These are phyloP conservation scores for Numenius phaeopus DNA, from an alignment of 2,797 vertebrate species.

Conservation along the genomic window DNA sequence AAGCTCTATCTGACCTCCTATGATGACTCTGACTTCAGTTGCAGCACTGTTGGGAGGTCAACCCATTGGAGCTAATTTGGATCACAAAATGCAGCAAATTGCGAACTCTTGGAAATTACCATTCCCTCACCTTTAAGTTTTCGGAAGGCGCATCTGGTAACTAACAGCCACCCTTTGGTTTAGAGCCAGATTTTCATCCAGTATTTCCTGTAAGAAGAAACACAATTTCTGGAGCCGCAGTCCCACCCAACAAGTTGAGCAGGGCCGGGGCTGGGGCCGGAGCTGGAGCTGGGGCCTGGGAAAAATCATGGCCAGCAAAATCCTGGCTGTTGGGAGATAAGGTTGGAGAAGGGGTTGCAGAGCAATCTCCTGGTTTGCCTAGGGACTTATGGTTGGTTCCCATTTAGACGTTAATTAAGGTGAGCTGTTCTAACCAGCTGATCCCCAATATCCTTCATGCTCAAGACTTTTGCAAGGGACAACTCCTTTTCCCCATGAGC, in stretches of 20 bases:
- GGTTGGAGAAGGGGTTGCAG: neutral
- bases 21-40: neutral
- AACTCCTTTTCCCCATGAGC: neutral
- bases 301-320: neutral
- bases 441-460: fast-evolving
- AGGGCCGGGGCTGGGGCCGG: fast-evolving
- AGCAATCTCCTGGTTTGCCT: neutral
- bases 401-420: neutral
- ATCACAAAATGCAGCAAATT: neutral
- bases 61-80: neutral
- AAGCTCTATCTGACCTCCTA: neutral
- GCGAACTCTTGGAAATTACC: neutral
- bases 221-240: neutral
- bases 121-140: neutral
- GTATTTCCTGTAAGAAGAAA: neutral
- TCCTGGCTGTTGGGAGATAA: neutral
- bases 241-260: fast-evolving
- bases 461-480: neutral
- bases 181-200: neutral
- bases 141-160: neutral
- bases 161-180: neutral
- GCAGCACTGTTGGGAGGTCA: neutral
- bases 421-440: neutral
- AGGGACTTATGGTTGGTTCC: neutral
- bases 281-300: no score